Evolutionary conservation across 2,888 invertebrate genomes (phyloP).

Genomic region (Sarcophaga subvicina): DNA sequence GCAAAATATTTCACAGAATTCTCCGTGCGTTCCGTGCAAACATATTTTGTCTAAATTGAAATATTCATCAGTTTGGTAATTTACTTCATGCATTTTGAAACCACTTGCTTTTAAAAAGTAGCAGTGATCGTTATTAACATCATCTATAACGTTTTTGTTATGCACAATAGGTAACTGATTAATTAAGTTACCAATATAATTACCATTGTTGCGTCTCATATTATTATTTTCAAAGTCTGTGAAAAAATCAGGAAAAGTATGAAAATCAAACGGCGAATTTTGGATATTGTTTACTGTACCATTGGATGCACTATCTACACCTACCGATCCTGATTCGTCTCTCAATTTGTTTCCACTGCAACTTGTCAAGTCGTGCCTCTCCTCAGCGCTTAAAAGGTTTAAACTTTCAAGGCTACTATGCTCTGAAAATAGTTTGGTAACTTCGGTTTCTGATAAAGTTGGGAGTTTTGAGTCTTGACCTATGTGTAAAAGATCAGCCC

Average conservation of each 20-base stretch:
- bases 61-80: not conserved
- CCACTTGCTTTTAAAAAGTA: conserved; percentile 65
- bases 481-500: conserved; percentile 82
- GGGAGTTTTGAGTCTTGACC: conserved; percentile 81
- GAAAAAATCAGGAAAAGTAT: conserved; percentile 75
- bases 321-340: conserved; percentile 60
- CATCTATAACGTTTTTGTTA: conserved; percentile 1
- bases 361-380: conserved; percentile 62
- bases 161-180: not conserved
- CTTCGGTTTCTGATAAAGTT: not conserved
- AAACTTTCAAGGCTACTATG: not conserved
- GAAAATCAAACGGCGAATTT: conserved; percentile 62
- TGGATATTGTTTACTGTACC: conserved; percentile 68
- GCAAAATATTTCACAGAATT: conserved; percentile 84
- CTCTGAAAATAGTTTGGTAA: conserved; percentile 5
- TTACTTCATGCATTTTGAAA: not conserved
- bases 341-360: conserved; percentile 67
- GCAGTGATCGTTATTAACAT: conserved; percentile 70
- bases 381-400: conserved; percentile 64
- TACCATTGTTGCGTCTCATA: conserved; percentile 68
- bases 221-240: conserved; percentile 74
- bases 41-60: conserved; percentile 82
- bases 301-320: conserved; percentile 69
- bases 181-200: conserved; percentile 49
- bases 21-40: conserved; percentile 83